Evolutionary conservation across 2,113 vertebrate species (phyloP).

Genomic region (Taurulus bubalis): DNA sequence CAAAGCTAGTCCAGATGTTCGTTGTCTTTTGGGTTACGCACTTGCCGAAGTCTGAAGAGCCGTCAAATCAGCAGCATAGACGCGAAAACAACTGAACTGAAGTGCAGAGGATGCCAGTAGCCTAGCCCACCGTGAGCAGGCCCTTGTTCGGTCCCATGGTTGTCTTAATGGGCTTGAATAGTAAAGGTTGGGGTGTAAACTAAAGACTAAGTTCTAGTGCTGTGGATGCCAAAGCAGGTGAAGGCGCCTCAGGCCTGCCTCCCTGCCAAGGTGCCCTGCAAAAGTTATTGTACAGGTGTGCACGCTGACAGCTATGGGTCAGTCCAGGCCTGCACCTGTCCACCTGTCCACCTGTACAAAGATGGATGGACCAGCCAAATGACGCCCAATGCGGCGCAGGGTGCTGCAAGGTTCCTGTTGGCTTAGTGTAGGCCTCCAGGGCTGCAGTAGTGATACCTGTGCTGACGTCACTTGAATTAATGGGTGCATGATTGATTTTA

Average conservation of each 20-base stretch:
- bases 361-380: neutral
- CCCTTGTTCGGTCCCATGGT: neutral
- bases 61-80: constrained; percentile 1
- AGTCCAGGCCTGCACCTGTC: constrained; percentile 11
- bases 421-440: constrained; percentile 1
- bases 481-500: neutral
- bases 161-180: neutral
- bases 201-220: neutral
- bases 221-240: constrained; percentile 28
- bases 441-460: neutral
- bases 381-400: neutral
- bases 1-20: constrained; percentile 37
- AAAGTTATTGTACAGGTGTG: neutral
- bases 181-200: neutral
- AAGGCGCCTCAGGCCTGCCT: neutral
- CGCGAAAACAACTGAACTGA: neutral
- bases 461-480: neutral
- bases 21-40: neutral
- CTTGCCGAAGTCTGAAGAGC: neutral
- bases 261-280: neutral
- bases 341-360: constrained; percentile 14
- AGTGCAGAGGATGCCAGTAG: neutral
- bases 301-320: neutral
- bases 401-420: constrained; percentile 1
- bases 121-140: constrained; percentile 8